phyloP scores from a whole-genome alignment of 2,113 vertebrate species.

The Vulpes lagopus region DNA sequence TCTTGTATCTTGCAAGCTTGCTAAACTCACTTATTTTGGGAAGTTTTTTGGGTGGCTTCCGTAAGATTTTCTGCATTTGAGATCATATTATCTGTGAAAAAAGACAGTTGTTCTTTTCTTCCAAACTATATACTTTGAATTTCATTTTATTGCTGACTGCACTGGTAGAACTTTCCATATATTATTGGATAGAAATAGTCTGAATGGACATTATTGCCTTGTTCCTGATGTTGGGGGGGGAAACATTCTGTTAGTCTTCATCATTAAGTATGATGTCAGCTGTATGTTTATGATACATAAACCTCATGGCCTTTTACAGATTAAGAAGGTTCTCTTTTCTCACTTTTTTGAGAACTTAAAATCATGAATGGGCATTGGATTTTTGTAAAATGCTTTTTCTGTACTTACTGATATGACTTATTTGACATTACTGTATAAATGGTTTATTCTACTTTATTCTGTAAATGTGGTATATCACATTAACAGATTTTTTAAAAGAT shows the following conservation, averaged over 20 bases:
- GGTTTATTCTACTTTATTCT: background rate
- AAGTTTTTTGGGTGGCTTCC: background rate
- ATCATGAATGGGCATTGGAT: background rate
- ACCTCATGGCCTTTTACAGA: background rate
- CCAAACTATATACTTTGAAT: background rate
- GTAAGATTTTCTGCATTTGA: background rate
- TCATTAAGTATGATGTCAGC: background rate
- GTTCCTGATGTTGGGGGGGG: background rate
- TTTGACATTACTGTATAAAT: background rate
- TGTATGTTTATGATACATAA: background rate
- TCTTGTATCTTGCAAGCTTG: background rate
- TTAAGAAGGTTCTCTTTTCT: background rate
- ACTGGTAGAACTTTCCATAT: background rate
- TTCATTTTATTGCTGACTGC: background rate
- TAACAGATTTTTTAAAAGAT: background rate
- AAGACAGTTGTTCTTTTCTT: background rate
- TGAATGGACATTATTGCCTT: background rate
- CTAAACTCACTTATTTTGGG: background rate
- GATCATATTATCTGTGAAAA: background rate
- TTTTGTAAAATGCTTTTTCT: slow-evolving; percentile 31
- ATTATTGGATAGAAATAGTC: background rate
- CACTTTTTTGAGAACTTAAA: background rate
- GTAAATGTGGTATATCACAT: background rate
- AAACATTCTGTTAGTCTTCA: background rate
- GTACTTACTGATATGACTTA: no score